Conservation (phyloP, 2,888 invertebrate species). For the Augiades crinisus region DNA sequence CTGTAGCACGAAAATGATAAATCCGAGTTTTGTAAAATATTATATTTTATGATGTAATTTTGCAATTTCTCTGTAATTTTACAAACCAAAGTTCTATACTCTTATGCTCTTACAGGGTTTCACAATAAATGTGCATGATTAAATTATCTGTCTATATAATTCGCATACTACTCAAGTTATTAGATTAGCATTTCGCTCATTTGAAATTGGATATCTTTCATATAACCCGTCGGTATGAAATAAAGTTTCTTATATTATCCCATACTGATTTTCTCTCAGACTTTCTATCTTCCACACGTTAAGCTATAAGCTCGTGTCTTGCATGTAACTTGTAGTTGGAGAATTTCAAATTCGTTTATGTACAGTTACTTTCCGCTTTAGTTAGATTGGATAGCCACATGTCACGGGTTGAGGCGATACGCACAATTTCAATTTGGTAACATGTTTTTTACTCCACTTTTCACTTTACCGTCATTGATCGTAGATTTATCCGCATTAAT, state of each 20-base stretch:
- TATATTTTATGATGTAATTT: not conserved
- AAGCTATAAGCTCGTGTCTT: not conserved
- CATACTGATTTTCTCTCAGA: not conserved
- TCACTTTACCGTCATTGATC: too few relatives aligned
- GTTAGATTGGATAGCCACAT: not conserved
- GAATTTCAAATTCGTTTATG: not conserved
- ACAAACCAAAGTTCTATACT: too few relatives aligned
- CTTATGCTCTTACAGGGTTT: too few relatives aligned
- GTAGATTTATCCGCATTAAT: too few relatives aligned
- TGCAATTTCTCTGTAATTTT: not conserved
- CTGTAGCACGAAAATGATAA: too few relatives aligned
- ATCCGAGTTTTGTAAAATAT: not conserved
- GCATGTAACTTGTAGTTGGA: not conserved
- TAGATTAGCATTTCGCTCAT: not conserved
- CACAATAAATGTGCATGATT: too few relatives aligned
- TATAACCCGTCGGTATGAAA: not conserved
- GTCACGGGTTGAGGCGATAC: not conserved
- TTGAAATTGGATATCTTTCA: not conserved
- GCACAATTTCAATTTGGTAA: not conserved
- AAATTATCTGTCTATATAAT: not conserved
- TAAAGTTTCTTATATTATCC: not conserved
- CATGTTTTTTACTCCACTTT: not conserved
- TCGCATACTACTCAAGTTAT: not conserved
- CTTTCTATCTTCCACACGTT: not conserved
- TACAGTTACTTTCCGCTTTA: conserved; percentile 1